Evolutionary conservation across 2,888 invertebrate genomes (phyloP).

Genomic region (Drosophila anceps): DNA sequence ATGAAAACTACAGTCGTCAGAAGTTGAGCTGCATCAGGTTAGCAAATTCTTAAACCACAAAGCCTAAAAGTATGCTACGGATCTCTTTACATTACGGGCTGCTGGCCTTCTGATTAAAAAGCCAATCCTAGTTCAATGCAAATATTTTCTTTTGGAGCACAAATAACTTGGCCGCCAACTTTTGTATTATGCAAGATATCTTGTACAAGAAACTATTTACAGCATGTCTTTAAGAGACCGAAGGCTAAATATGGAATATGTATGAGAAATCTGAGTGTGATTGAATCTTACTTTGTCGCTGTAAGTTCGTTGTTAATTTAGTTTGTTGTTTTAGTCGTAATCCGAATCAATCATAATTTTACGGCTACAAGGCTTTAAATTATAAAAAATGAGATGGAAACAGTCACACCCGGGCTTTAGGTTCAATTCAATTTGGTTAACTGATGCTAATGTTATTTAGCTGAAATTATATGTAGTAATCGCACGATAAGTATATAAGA

Average conservation of each 20-base stretch:
- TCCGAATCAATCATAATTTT: neutral
- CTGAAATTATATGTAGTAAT: neutral
- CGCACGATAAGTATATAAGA: neutral
- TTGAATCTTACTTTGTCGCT: neutral
- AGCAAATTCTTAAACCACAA: neutral
- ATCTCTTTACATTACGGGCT: too few species aligned
- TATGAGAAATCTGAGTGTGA: neutral
- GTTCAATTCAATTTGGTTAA: neutral
- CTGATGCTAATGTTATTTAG: neutral
- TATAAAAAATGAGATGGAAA: neutral
- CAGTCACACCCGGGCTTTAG: neutral
- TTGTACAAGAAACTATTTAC: neutral
- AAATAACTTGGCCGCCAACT: neutral
- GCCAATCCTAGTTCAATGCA: neutral
- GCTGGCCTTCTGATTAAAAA: neutral
- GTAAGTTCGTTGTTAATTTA: neutral
- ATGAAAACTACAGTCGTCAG: neutral
- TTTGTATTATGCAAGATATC: too few species aligned
- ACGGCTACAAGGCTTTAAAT: too few species aligned
- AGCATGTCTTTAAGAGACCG: neutral
- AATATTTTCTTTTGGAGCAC: neutral
- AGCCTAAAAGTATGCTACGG: constrained; percentile 23
- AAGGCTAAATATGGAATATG: neutral
- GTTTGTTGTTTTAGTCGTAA: neutral
- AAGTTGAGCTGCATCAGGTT: neutral